These are phyloP conservation scores for Aramus guarauna DNA, from an alignment of 2,113 vertebrate species.

Conservation along the genomic window DNA sequence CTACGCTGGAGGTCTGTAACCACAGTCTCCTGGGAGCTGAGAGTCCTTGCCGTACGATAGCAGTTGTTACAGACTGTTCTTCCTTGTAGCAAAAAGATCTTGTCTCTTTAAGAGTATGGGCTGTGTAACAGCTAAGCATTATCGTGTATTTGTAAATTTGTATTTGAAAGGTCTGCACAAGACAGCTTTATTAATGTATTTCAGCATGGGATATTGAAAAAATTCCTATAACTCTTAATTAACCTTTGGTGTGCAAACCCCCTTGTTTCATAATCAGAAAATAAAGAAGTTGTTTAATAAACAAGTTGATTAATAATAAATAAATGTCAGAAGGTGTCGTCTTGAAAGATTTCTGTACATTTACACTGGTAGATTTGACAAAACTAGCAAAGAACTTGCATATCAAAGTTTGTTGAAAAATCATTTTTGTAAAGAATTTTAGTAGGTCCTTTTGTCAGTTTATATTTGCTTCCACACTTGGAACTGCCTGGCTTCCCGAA, in stretches of 20 bases:
- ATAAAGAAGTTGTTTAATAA: not conserved
- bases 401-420: not conserved
- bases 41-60: not conserved
- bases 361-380: not conserved
- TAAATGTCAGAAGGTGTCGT: not conserved
- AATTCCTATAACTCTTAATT: not conserved
- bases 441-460: not conserved
- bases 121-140: not conserved
- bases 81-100: not conserved
- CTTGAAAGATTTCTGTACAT: not conserved
- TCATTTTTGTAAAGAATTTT: not conserved
- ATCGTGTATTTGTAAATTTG: not conserved
- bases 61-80: not conserved
- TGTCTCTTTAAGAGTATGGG: not conserved
- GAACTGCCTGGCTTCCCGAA: not conserved
- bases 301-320: not conserved
- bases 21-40: not conserved
- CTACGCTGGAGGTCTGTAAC: slow-evolving; percentile 18
- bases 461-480: not conserved
- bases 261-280: not conserved
- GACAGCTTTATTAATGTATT: not conserved
- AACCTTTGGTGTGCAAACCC: not conserved
- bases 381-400: not conserved
- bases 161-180: not conserved
- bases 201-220: not conserved